phyloP scores from a whole-genome alignment of 1,140 invertebrate species.

The Hyphantria cunea region DNA sequence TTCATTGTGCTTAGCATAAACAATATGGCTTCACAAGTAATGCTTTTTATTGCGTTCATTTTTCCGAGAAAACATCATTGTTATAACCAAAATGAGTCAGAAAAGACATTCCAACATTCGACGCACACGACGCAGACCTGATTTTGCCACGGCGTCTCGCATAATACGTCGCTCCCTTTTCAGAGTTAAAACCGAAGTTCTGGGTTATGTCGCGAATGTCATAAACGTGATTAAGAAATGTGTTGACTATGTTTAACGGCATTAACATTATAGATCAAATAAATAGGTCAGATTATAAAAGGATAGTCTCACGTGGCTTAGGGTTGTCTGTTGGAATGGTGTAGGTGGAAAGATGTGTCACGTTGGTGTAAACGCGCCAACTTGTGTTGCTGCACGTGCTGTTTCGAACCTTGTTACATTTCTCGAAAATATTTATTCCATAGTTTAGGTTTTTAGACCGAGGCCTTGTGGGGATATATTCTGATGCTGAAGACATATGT shows the following conservation, averaged over 20 bases:
- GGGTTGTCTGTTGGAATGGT: slow-evolving; percentile 3
- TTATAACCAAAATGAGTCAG: too few species aligned
- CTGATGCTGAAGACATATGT: slow-evolving; percentile 37
- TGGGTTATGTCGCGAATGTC: too few species aligned
- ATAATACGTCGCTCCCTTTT: neutral
- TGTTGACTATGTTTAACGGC: too few species aligned
- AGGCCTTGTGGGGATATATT: slow-evolving; percentile 31
- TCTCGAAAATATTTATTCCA: slow-evolving; percentile 61
- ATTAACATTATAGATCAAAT: slow-evolving; percentile 14
- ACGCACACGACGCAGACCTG: too few species aligned
- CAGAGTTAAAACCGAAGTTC: neutral
- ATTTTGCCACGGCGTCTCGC: too few species aligned
- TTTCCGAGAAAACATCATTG: too few species aligned
- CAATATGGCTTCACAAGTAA: too few species aligned
- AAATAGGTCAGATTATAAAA: slow-evolving; percentile 21
- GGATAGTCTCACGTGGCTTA: slow-evolving; percentile 17
- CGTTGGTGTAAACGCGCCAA: slow-evolving; percentile 44
- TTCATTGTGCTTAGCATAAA: too few species aligned
- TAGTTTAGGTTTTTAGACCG: slow-evolving; percentile 53
- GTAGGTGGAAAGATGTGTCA: slow-evolving; percentile 33
- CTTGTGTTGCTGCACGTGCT: slow-evolving; percentile 52
- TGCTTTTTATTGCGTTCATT: too few species aligned
- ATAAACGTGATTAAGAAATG: too few species aligned
- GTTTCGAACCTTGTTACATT: slow-evolving; percentile 41
- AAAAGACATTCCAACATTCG: too few species aligned